Conservation (phyloP, 2,888 invertebrate genomes). For the Ditula angustiorana region DNA sequence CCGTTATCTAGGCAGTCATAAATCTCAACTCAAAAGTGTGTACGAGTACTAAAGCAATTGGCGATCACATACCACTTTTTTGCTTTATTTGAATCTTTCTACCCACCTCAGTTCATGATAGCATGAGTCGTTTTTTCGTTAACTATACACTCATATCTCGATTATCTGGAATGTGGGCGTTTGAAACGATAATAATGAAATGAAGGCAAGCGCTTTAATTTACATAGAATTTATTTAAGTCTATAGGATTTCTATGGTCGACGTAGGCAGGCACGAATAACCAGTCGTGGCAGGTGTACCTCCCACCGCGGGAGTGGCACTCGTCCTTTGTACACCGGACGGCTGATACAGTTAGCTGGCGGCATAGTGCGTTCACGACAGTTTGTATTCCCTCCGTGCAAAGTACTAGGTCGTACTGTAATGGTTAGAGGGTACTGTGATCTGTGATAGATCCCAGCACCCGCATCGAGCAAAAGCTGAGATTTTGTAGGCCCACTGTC, state of each 20-base stretch:
- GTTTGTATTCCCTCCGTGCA: too few species aligned
- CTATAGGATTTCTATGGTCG: constrained; percentile 18
- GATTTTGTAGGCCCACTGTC: too few species aligned
- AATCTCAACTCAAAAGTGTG: too few species aligned
- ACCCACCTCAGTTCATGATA: neutral
- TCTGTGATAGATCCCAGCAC: too few species aligned
- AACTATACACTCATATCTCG: neutral
- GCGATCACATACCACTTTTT: neutral
- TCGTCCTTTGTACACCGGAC: constrained; percentile 35
- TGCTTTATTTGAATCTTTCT: neutral
- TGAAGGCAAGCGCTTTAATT: constrained; percentile 21
- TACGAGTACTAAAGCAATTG: neutral
- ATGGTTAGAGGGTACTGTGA: too few species aligned
- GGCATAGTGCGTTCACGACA: too few species aligned
- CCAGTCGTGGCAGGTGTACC: constrained; percentile 55
- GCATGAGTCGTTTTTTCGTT: neutral
- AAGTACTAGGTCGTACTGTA: too few species aligned
- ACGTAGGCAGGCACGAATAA: constrained; percentile 43
- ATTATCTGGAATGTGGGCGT: constrained; percentile 14
- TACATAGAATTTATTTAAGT: constrained; percentile 30
- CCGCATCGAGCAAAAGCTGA: too few species aligned
- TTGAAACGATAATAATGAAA: constrained; percentile 23
- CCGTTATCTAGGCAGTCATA: constrained; percentile 6
- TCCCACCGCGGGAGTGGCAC: constrained; percentile 39
- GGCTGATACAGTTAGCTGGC: constrained; percentile 6